Evolutionary conservation across 2,113 vertebrate genomes (phyloP), one percentile per base, ranked within the genome.

Genomic region (Oenanthe melanoleuca): DNA sequence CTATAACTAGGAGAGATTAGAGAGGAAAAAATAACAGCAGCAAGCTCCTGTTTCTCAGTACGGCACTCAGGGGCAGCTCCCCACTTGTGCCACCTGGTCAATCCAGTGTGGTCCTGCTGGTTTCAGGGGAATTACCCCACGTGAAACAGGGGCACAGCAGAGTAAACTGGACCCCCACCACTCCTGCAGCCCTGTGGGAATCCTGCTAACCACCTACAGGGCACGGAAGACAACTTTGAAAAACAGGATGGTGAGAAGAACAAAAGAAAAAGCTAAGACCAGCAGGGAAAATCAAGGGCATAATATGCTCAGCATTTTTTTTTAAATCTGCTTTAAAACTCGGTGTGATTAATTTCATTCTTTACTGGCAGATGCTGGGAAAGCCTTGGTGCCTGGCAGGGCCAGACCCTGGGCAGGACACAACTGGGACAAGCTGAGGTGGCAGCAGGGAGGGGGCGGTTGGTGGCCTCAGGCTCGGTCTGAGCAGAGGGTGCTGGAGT

Each of bases 91-190:
- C 11, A 5, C 42, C 44, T 1, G 0, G 49, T 45, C 33, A 4
- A 57, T 31, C 50, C 24, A 9, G 31, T 25, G 7, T 5, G 11
- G 52, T 53, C 34, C 42, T 3, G 4, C 67, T 1, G 2, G 64
- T 74, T 86, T 70, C 71, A 78, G 45, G 44, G 55, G 47, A 92
- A 80, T 63, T 78, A 83, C 20, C 45, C 29, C 25, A 31, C 0
- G 1, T 49, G 56, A 73, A 89, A 61, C 11, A 0, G 1, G 21
- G 55, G 45, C 2, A 5, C 23, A 64, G 34, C 0, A 0, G 17
- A 25, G 57, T 2, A 4, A 55, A 44, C 29, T 2, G 5, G 57
- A 78, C 29, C 21, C 37, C 19, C 4, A 2, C 10, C 8, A 5
- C 33, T 65, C 31, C 60, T 61, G 40, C 52, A 61, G 59, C 60